Percentiles rank a stretch among this genome's conserved stretches.
Evolutionary conservation across 2,888 invertebrate species (phyloP).

Genomic region (Acanthosepion esculentum): DNA sequence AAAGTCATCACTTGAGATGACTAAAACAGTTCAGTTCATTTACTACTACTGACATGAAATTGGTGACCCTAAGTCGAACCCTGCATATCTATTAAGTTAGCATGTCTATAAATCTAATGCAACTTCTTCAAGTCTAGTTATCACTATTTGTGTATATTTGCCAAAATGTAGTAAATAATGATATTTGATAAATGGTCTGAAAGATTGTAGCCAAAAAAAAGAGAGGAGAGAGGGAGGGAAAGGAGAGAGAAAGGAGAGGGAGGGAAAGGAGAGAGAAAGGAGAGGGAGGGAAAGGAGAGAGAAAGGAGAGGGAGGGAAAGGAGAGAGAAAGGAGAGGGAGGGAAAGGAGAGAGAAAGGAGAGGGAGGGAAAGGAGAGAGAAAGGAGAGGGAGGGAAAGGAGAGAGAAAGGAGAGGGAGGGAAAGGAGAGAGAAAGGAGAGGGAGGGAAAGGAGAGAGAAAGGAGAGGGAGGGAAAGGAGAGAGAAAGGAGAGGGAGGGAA

Average conservation of each 20-base stretch:
- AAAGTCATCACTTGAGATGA: too few relatives aligned
- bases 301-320: slow-evolving; percentile 40
- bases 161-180: too few relatives aligned
- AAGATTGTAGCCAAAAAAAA: slow-evolving; percentile 25
- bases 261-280: not conserved
- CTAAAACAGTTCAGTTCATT: too few relatives aligned
- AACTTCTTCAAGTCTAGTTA: too few relatives aligned
- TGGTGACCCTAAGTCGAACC: too few relatives aligned
- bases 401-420: slow-evolving; percentile 43
- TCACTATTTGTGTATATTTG: too few relatives aligned
- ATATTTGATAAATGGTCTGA: not conserved
- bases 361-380: not conserved
- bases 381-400: not conserved
- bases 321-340: slow-evolving; percentile 45
- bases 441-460: not conserved
- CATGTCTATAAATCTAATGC: too few relatives aligned
- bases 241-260: not conserved
- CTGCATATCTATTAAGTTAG: too few relatives aligned
- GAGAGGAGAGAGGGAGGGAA: slow-evolving; percentile 43
- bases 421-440: slow-evolving; percentile 35
- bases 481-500: not conserved
- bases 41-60: too few relatives aligned
- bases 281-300: not conserved
- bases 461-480: not conserved
- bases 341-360: not conserved